Conservation (phyloP, 2,888 invertebrate genomes). For the Stenchaetothrips biformis region DNA sequence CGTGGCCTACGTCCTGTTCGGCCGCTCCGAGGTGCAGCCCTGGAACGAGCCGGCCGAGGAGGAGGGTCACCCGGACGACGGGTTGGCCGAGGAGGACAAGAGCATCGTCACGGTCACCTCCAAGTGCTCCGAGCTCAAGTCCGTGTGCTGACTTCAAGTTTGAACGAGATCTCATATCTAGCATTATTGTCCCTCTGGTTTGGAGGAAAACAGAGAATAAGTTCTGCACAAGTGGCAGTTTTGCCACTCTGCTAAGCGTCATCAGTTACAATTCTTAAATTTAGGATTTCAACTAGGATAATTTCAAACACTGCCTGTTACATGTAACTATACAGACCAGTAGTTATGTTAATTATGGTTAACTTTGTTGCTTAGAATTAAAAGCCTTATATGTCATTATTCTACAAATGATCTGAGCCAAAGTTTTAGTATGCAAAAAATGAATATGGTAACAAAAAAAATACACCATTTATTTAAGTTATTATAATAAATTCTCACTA, state of each 20-base stretch:
- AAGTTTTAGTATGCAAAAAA: not conserved
- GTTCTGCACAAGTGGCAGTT: no score
- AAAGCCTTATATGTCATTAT: no score
- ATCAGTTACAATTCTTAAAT: no score
- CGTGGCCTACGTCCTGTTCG: conserved; percentile 51
- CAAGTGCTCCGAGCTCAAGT: not conserved
- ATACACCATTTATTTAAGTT: conserved; percentile 17
- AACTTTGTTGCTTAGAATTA: not conserved
- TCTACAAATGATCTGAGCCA: no score
- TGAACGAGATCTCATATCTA: no score
- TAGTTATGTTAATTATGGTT: not conserved
- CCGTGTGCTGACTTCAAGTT: not conserved
- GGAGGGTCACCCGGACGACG: not conserved
- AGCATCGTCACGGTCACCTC: not conserved
- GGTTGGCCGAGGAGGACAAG: not conserved
- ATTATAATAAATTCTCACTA: conserved; percentile 20
- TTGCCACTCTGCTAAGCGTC: no score
- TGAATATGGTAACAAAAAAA: not conserved
- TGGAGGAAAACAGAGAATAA: no score
- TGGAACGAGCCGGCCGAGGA: conserved; percentile 50
- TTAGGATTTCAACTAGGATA: no score
- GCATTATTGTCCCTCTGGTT: no score
- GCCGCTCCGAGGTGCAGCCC: conserved; percentile 53
- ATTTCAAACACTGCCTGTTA: not conserved
- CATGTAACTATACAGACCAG: not conserved